A percentile compares a stretch with the other conserved stretches of the same genome.
These are phyloP conservation scores for Menura novaehollandiae DNA, from an alignment of 2,113 vertebrate species.

Conservation along the genomic window DNA sequence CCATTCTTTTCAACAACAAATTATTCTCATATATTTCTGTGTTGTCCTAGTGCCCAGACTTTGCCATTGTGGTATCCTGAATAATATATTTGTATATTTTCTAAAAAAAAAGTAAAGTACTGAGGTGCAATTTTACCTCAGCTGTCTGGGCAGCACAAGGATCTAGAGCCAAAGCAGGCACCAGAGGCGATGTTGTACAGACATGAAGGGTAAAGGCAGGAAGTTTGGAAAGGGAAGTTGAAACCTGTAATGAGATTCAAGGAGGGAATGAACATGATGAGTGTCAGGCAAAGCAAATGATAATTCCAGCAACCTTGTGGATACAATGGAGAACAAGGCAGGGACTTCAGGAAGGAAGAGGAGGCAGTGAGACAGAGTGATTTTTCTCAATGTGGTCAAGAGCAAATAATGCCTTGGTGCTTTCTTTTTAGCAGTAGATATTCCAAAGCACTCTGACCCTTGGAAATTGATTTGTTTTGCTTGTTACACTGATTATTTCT, in stretches of 20 bases:
- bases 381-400: not conserved
- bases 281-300: not conserved
- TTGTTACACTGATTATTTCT: not conserved
- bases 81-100: not conserved
- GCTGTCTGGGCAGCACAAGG: not conserved
- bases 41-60: not conserved
- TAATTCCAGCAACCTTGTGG: conserved; percentile 30
- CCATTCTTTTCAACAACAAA: not conserved
- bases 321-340: not conserved
- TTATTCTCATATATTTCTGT: not conserved
- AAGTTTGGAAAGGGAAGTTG: not conserved
- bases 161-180: not conserved
- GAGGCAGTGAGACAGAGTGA: not conserved
- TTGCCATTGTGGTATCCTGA: not conserved
- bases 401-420: not conserved
- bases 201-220: not conserved
- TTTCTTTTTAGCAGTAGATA: not conserved
- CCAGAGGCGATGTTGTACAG: not conserved
- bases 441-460: not conserved
- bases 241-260: not conserved
- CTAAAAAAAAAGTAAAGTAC: not conserved
- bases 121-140: not conserved
- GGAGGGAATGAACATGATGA: not conserved
- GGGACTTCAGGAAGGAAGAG: conserved; percentile 53
- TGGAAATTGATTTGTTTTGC: not conserved